Conservation (phyloP, 2,113 vertebrate species). For the Pyxicephalus adspersus region DNA sequence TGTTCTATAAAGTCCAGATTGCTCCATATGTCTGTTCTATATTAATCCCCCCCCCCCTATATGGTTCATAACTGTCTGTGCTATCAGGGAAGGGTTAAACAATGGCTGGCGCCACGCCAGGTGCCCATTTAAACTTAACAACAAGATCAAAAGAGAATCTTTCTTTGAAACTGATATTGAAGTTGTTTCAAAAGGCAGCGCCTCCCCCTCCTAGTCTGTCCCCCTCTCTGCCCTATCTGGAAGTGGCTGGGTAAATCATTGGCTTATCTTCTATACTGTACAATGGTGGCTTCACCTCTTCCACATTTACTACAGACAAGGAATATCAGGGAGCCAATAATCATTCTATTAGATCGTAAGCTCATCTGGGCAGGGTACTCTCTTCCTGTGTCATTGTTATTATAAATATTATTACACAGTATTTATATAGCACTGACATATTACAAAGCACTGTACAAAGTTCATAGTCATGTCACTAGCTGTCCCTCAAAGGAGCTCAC, state of each 20-base stretch:
- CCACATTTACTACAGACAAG: too few relatives aligned
- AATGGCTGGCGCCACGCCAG: constrained; percentile 11
- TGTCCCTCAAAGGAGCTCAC: too few relatives aligned
- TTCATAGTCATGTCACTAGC: too few relatives aligned
- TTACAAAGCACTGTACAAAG: too few relatives aligned
- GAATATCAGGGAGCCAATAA: too few relatives aligned
- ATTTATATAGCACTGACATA: too few relatives aligned
- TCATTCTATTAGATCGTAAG: too few relatives aligned
- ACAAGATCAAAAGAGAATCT: constrained; percentile 27
- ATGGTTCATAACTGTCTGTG: not conserved
- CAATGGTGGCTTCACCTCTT: too few relatives aligned
- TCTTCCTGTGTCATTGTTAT: too few relatives aligned
- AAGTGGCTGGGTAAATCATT: not conserved
- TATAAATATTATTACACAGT: too few relatives aligned
- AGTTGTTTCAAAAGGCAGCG: constrained; percentile 2
- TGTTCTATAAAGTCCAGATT: not conserved
- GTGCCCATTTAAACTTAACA: constrained; percentile 7
- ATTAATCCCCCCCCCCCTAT: constrained; percentile 13
- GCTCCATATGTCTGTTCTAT: not conserved
- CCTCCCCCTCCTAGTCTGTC: not conserved
- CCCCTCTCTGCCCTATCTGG: not conserved
- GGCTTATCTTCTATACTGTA: too few relatives aligned
- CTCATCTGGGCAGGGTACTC: too few relatives aligned
- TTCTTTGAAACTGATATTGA: constrained; percentile 39
- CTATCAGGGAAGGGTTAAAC: constrained; percentile 3